A percentile compares a stretch with the other conserved stretches of the same genome.
These are phyloP conservation scores for Drosophila trapezifrons DNA, from an alignment of 1,140 invertebrate genomes.

Conservation along the genomic window DNA sequence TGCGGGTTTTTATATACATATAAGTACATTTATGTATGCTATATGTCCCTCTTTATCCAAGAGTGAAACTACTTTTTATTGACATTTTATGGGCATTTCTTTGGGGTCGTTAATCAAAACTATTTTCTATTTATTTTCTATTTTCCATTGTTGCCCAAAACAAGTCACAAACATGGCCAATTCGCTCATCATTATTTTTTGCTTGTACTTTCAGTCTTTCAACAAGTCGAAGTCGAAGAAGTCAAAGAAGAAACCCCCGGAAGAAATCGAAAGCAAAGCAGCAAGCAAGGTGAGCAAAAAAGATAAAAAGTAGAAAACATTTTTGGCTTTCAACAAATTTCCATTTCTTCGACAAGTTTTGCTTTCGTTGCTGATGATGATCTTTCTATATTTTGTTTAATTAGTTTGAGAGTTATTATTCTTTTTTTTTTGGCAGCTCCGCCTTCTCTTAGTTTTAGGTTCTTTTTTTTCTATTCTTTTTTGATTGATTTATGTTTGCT, in stretches of 20 bases:
- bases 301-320: conserved; percentile 9
- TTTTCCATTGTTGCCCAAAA: conserved; percentile 2
- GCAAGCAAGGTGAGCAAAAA: conserved; percentile 35
- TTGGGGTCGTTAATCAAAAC: conserved; percentile 23
- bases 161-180: conserved; percentile 27
- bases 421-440: background rate
- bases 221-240: conserved; percentile 19
- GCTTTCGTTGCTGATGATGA: conserved; percentile 17
- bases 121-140: conserved; percentile 22
- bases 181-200: conserved; percentile 33
- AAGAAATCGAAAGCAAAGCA: conserved; percentile 61
- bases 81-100: conserved; percentile 30
- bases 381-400: conserved; percentile 23
- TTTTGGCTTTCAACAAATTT: conserved; percentile 18
- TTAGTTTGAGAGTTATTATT: conserved; percentile 8
- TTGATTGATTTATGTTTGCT: conserved; percentile 47
- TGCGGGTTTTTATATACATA: conserved; percentile 8
- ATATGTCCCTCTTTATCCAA: too few relatives aligned
- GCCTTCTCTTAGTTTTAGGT: background rate
- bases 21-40: background rate
- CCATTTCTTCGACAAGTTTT: conserved; percentile 31
- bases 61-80: conserved; percentile 23
- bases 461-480: conserved; percentile 8
- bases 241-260: conserved; percentile 20
- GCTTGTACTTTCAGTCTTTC: conserved; percentile 63